Conservation (phyloP, 2,888 invertebrate species). For the Conomelus anceps region DNA sequence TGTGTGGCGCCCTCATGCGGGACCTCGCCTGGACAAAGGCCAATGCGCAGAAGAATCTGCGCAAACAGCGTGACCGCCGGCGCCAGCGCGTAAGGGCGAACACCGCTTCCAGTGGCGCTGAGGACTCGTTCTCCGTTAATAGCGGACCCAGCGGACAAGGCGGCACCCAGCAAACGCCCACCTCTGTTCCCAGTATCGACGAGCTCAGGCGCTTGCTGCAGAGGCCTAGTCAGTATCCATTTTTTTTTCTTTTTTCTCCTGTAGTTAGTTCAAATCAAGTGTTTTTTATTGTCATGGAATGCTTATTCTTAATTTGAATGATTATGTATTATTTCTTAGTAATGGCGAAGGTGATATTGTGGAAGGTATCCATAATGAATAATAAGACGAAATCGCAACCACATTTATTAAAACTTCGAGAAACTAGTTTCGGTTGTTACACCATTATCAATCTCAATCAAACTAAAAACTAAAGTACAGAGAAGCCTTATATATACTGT, state of each 20-base stretch:
- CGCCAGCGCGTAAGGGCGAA: constrained; percentile 49
- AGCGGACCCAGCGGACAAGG: constrained; percentile 52
- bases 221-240: constrained; percentile 30
- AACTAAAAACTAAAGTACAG: too few species aligned
- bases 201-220: constrained; percentile 36
- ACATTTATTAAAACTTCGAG: too few species aligned
- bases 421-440: too few species aligned
- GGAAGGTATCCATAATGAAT: too few species aligned
- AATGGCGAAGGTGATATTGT: too few species aligned
- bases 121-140: constrained; percentile 57
- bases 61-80: constrained; percentile 54
- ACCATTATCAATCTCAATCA: too few species aligned
- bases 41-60: constrained; percentile 41
- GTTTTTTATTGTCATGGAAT: too few species aligned
- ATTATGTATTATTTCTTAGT: too few species aligned
- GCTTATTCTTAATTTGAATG: too few species aligned
- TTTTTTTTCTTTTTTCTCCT: not conserved
- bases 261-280: not conserved
- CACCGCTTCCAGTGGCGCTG: constrained; percentile 51
- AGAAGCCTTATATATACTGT: too few species aligned
- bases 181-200: constrained; percentile 33
- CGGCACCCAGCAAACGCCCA: constrained; percentile 47
- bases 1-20: constrained; percentile 74
- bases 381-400: too few species aligned
- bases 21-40: constrained; percentile 60